Base-by-base conservation (phyloP, 1,140 invertebrate genomes). In the Listronotus bonariensis region DNA sequence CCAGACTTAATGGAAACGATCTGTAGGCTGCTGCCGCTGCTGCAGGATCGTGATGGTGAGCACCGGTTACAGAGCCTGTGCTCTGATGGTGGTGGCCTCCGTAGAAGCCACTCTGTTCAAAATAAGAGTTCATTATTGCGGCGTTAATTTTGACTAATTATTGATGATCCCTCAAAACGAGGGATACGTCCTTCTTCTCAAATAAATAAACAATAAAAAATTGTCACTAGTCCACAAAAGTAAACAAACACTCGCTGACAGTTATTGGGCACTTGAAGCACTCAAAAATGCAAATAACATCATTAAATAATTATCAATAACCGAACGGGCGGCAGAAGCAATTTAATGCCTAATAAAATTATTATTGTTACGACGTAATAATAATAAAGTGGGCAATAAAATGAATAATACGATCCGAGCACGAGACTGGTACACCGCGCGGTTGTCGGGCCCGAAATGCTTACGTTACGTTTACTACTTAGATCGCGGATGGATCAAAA, bases 101-200 rank as follows among this genome's bases (percentile, higher is more conserved):
- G 82, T 95, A 95, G 84, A 95, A 95, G 80, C 92, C 92, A 80
- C 89, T 89, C 83, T 95, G 93, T 82, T 95, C 93, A 80, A 95
- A 96, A 81, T 95, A 96, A 76, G 92, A 94, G 88, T 95, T 95
- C 93, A 95, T 96, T 83, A 82, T 86, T 69, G 72, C 70, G 40
- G 75, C 71, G 71, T 75, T 77, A 76, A 76, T 77, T 74, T 74
- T 77, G 73, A 55, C 68, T 54, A 46, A 53, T 68, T 71, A 65
- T 63, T 51, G 55, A 32, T 60, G 48, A 68, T 71, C 69, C 71
- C 71, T 65, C 69, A 42, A 32, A 51, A n/a, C n/a, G 70, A 72
- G 70, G 70, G 70, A 72, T 69, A 56, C 57, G 51, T 60, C 40
- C 34, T 45, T 58, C 11, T 36, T 17, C 51, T 64, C 54, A 61